phyloP scores from a whole-genome alignment of 2,113 vertebrate genomes.

The Chrysochloris asiatica region DNA sequence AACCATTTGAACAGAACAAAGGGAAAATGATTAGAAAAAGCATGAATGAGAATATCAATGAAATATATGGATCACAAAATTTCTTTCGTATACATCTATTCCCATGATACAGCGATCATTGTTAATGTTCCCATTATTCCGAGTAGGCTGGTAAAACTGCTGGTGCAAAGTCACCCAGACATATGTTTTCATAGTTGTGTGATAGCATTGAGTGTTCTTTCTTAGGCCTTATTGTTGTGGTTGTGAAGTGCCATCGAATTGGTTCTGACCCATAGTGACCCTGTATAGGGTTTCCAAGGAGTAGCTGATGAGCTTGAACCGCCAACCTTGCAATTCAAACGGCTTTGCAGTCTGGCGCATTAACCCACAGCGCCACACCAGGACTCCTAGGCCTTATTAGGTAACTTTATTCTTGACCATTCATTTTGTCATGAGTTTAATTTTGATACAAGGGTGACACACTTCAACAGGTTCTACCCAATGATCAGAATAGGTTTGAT shows the following conservation, averaged over 20 bases:
- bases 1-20: too few relatives aligned
- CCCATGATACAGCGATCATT: not conserved
- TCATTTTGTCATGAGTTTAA: not conserved
- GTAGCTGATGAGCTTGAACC: too few relatives aligned
- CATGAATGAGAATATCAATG: slow-evolving; percentile 5
- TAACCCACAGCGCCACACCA: too few relatives aligned
- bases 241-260: too few relatives aligned
- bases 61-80: not conserved
- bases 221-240: not conserved
- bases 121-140: not conserved
- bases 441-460: not conserved
- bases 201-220: not conserved
- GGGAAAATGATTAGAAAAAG: not conserved
- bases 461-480: not conserved
- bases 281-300: too few relatives aligned
- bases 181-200: not conserved
- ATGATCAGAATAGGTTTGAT: not conserved
- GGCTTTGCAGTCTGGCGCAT: too few relatives aligned
- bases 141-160: not conserved
- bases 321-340: too few relatives aligned
- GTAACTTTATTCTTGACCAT: not conserved
- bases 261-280: too few relatives aligned
- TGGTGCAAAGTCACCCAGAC: not conserved
- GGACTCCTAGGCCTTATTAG: not conserved
- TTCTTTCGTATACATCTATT: not conserved